A percentile compares a stretch with the other conserved stretches of the same genome.
phyloP scores from a whole-genome alignment of 2,113 vertebrate genomes.

The Carettochelys insculpta region DNA sequence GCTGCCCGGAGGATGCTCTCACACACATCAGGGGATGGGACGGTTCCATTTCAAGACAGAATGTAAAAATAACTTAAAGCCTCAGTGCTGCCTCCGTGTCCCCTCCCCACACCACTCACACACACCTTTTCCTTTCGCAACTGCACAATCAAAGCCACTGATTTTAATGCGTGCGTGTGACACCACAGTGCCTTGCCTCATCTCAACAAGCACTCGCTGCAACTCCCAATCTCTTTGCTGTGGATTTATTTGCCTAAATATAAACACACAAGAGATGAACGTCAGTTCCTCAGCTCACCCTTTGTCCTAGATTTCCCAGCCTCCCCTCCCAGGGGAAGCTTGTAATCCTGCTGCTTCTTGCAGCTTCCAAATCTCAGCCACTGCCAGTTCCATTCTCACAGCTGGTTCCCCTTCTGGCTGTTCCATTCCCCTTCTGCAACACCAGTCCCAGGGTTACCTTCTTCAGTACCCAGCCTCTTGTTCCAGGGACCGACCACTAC shows the following conservation, averaged over 20 bases:
- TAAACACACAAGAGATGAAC: neutral
- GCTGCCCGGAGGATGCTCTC: fast-evolving
- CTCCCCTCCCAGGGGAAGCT: neutral
- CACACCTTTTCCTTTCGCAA: neutral
- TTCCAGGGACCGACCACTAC: neutral
- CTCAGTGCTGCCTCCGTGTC: fast-evolving
- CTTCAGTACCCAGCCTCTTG: neutral
- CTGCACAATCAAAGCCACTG: neutral
- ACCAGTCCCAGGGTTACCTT: neutral
- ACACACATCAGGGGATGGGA: neutral
- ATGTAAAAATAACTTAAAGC: neutral
- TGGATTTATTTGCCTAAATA: neutral
- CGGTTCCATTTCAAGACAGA: neutral
- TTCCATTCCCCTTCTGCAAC: neutral
- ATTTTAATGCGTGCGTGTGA: neutral
- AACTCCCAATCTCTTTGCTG: neutral
- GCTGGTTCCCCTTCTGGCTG: neutral
- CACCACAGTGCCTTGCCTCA: neutral
- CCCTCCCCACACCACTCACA: too few species aligned
- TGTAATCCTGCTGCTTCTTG: neutral
- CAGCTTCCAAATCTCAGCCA: neutral
- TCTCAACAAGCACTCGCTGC: neutral
- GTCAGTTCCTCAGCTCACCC: neutral
- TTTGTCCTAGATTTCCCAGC: neutral
- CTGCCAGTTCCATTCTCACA: neutral